A percentile compares a stretch with the other conserved stretches of the same genome.
phyloP scores from a whole-genome alignment of 2,113 vertebrate genomes.

The Rhadina sibilatrix region DNA sequence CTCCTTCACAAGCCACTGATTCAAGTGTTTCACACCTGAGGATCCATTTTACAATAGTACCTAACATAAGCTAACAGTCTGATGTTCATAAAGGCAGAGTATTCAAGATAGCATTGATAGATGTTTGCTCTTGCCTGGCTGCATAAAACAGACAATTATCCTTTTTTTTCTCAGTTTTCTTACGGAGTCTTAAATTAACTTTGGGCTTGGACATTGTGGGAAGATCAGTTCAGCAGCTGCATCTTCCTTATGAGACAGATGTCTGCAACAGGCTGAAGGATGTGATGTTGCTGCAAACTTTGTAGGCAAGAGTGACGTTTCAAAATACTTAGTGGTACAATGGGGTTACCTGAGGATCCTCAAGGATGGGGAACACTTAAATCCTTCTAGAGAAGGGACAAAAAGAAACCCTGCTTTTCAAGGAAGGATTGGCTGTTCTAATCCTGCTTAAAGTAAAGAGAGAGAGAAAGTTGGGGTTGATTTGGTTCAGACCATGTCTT shows the following conservation, averaged over 20 bases:
- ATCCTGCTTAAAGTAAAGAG: background rate
- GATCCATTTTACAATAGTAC: background rate
- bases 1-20: background rate
- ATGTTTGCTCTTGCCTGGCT: background rate
- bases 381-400: background rate
- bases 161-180: background rate
- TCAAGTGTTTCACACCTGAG: background rate
- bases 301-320: background rate
- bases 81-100: background rate
- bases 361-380: background rate
- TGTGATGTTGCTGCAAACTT: background rate
- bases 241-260: background rate
- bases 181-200: background rate
- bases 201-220: background rate
- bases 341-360: background rate
- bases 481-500: background rate
- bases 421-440: background rate
- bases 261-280: background rate
- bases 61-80: background rate
- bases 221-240: background rate
- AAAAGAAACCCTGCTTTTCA: background rate
- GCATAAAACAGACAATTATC: background rate
- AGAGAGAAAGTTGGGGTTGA: background rate
- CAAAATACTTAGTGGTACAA: fast-evolving
- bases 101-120: background rate